phyloP scores from a whole-genome alignment of 2,888 invertebrate species.

The Siphlonurus alternatus region DNA sequence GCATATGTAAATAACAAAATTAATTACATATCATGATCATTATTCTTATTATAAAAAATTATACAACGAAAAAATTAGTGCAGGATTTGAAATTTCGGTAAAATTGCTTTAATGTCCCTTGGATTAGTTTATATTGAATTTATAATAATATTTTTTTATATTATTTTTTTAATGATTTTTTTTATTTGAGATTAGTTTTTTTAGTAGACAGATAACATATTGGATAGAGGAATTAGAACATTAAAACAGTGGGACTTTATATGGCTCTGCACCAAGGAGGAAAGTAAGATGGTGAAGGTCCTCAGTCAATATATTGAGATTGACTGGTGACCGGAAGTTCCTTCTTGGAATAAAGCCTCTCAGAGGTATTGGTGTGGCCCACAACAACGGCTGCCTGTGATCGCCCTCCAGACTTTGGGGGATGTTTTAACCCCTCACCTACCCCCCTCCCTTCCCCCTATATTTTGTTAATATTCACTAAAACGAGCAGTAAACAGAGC shows the following conservation, averaged over 20 bases:
- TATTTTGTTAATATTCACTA: no score
- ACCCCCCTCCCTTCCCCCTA: neutral
- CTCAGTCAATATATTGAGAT: neutral
- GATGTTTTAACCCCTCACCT: neutral
- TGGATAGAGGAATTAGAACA: neutral
- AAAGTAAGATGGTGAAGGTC: neutral
- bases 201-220: neutral
- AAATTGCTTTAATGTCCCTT: neutral
- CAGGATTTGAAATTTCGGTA: neutral
- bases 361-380: slow-evolving; percentile 29
- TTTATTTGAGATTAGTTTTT: neutral
- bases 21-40: neutral
- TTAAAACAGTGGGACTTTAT: neutral
- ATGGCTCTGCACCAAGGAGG: neutral
- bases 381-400: slow-evolving; percentile 49
- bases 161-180: neutral
- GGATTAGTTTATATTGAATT: neutral
- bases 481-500: no score
- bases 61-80: neutral
- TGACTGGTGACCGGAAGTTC: neutral
- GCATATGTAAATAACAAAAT: neutral
- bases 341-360: neutral
- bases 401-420: neutral
- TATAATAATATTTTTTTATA: neutral
- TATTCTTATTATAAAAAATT: neutral